Conservation (phyloP, 2,113 vertebrate species). For the Lonchura striata region DNA sequence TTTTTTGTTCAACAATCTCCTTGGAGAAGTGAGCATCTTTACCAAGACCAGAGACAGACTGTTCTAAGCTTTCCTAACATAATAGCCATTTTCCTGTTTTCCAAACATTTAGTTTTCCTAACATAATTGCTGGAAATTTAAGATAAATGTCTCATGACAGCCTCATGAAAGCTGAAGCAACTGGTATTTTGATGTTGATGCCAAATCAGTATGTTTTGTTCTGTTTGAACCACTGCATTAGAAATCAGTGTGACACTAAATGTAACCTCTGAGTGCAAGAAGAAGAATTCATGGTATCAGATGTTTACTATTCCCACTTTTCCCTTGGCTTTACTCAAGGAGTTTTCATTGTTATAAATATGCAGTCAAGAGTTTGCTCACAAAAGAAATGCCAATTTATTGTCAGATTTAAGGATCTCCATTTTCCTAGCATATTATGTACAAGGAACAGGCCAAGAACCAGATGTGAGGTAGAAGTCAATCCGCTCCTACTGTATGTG, state of each 20-base stretch:
- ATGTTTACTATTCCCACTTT: not conserved
- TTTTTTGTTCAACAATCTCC: not conserved
- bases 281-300: not conserved
- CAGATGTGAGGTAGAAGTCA: not conserved
- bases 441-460: not conserved
- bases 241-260: not conserved
- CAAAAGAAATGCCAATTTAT: not conserved
- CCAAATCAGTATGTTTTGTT: not conserved
- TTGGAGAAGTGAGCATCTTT: not conserved
- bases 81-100: not conserved
- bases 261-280: not conserved
- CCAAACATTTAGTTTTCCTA: not conserved
- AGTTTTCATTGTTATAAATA: not conserved
- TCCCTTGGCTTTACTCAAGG: not conserved
- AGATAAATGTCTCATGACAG: not conserved
- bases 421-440: not conserved
- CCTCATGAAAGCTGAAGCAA: not conserved
- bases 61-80: not conserved
- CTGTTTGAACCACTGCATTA: not conserved
- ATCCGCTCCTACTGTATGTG: not conserved
- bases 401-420: not conserved
- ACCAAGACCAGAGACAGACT: not conserved
- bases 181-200: not conserved
- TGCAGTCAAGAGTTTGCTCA: not conserved
- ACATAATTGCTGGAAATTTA: not conserved